Percentiles rank a stretch among this genome's conserved stretches.
Conservation (phyloP, 1,140 invertebrate genomes). For the Drosophila ananassae region DNA sequence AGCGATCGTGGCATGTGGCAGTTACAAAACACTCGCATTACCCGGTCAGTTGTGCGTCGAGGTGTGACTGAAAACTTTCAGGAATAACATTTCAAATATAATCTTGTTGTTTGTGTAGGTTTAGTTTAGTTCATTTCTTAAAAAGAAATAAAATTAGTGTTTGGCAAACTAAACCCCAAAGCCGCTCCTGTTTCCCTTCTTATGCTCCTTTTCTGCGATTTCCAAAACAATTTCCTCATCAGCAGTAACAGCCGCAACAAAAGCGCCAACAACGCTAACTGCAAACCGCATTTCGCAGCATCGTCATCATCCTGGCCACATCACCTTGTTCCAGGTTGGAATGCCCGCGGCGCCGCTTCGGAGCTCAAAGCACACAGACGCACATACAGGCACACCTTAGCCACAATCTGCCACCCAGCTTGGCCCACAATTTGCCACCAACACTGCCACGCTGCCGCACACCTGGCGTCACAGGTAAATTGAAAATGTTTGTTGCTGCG, state of each 20-base stretch:
- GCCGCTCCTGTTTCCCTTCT: not conserved
- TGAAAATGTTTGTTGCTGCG: slow-evolving; percentile 72
- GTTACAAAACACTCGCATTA: slow-evolving; percentile 54
- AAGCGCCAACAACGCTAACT: slow-evolving; percentile 19
- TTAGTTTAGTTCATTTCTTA: not conserved
- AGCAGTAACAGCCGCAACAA: slow-evolving; percentile 10
- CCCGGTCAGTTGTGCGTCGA: slow-evolving; percentile 32
- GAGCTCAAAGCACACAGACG: slow-evolving; percentile 26
- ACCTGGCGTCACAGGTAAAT: slow-evolving; percentile 70
- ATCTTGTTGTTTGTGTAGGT: not conserved
- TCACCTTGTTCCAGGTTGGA: slow-evolving; percentile 62
- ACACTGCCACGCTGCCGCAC: slow-evolving; percentile 12
- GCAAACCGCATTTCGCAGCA: slow-evolving; percentile 58
- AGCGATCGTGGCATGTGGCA: slow-evolving; percentile 36
- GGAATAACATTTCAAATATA: not conserved
- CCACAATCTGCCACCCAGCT: slow-evolving; percentile 1
- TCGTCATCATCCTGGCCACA: slow-evolving; percentile 57
- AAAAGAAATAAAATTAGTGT: not conserved
- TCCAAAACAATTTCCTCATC: slow-evolving; percentile 79
- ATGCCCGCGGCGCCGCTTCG: slow-evolving; percentile 60
- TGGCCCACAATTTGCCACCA: slow-evolving; percentile 2
- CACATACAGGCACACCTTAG: not conserved
- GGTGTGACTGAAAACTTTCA: not conserved
- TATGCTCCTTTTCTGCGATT: slow-evolving; percentile 47
- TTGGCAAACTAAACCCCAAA: not conserved